Percentiles rank a stretch among this genome's conserved stretches.
Evolutionary conservation across 2,888 invertebrate species (phyloP).

Genomic region (Drosophila neutralis): DNA sequence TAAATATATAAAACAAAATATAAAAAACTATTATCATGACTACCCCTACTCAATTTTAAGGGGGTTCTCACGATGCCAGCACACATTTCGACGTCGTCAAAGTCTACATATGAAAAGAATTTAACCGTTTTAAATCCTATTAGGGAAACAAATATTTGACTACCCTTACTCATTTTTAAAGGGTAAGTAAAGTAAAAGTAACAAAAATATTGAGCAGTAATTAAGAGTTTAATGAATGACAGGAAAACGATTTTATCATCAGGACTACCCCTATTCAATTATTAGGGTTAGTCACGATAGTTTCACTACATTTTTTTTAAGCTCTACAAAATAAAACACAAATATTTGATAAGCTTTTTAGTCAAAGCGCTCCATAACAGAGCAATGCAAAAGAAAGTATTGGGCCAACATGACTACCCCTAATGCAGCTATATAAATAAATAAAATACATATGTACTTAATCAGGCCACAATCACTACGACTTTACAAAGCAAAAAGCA

Average conservation of each 20-base stretch:
- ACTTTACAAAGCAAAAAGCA: slow-evolving; percentile 54
- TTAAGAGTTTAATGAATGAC: slow-evolving; percentile 1
- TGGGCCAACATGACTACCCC: slow-evolving; percentile 28
- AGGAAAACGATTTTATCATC: slow-evolving; percentile 8
- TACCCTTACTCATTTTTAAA: slow-evolving; percentile 14
- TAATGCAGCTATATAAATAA: slow-evolving; percentile 49
- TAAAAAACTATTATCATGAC: neutral
- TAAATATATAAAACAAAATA: neutral
- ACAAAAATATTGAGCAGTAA: neutral
- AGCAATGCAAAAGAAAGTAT: neutral
- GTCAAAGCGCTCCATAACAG: neutral
- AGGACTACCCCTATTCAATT: slow-evolving; percentile 1
- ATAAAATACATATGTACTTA: slow-evolving; percentile 56
- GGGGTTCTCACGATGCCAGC: neutral
- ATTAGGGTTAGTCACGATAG: neutral
- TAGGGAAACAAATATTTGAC: neutral
- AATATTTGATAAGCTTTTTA: slow-evolving; percentile 3
- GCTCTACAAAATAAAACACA: neutral
- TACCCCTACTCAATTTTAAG: neutral
- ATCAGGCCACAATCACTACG: slow-evolving; percentile 77
- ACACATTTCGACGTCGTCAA: neutral
- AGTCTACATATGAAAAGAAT: neutral
- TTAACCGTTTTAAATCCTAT: neutral
- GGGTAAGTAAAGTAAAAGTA: neutral
- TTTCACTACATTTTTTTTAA: neutral